Evolutionary conservation across 2,797 vertebrate genomes (phyloP).

Genomic region (Cirrhinus molitorella): DNA sequence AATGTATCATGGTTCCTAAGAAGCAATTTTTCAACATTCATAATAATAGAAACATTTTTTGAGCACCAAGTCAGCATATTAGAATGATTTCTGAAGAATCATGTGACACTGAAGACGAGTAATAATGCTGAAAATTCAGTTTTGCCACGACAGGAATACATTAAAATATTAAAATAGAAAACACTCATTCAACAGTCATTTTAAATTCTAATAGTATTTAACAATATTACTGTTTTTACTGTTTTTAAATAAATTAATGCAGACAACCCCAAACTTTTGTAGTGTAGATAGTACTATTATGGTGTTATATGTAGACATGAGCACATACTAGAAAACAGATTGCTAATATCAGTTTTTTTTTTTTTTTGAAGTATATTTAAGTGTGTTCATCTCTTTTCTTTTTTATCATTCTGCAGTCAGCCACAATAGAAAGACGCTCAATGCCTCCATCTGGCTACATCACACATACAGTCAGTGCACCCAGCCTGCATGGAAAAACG

Average conservation of each 20-base stretch:
- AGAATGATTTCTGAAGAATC: background rate
- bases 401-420: slow-evolving; percentile 75
- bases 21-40: background rate
- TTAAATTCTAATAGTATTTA: background rate
- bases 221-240: background rate
- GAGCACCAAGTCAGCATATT: background rate
- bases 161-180: no score
- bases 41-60: background rate
- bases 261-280: background rate
- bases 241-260: background rate
- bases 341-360: background rate
- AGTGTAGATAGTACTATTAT: background rate
- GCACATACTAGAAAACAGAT: background rate
- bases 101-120: no score
- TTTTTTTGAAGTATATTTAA: background rate
- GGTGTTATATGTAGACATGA: background rate
- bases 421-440: slow-evolving; percentile 88
- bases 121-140: no score
- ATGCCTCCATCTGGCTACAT: slow-evolving; percentile 93
- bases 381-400: background rate
- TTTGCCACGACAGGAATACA: no score
- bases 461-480: slow-evolving; percentile 95
- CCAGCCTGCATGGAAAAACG: slow-evolving; percentile 95
- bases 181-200: background rate
- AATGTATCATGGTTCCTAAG: background rate